Base-by-base conservation (phyloP, 1,140 invertebrate genomes). In the Gryon sp. region DNA sequence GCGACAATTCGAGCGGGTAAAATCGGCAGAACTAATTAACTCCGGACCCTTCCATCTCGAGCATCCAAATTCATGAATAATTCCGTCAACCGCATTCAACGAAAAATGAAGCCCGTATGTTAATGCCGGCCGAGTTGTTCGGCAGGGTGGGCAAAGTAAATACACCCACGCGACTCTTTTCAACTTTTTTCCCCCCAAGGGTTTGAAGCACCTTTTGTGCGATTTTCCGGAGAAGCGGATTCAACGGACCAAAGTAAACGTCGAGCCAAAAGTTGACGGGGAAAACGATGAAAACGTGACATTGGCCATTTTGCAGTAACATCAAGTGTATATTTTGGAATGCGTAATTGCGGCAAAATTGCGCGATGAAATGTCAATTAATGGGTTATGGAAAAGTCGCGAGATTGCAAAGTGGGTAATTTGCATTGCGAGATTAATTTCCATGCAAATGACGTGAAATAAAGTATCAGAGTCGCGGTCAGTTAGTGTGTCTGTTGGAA, bases 391-490 rank as follows among this genome's bases (percentile, higher is more conserved):
- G 26, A 48, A 48, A 50, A 40, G 19, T 63, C 57, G 15, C 15
- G 24, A 57, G 62, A 66, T 63, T 73, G 43, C 46, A 62, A 62
- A 55, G 53, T 19, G 34, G 41, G 63, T 53, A 76, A 81, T 78
- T 81, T 81, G 77, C 80, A 79, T 81, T 26, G 12, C 14, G 48
- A 59, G 70, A n/a, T 66, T 78, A 74, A 79, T 81, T 68, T 38
- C n/a, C 34, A 48, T 12, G 32, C 19, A n/a, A 28, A 53, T 52
- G 59, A 65, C 50, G 76, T 50, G 59, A 53, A 43, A 28, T 19
- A 4, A 50, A 45, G 45, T 46, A n/a, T 34, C 38, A 40, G 52
- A 38, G 38, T 57, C 62, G 65, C 60, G 62, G 59, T 69, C 65
- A 36, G 55, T 66, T 60, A 36, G 20, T 53, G 65, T 59, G 57